Evolutionary conservation across 1,140 invertebrate genomes (phyloP).

Genomic region (Leguminivora glycinivorella): DNA sequence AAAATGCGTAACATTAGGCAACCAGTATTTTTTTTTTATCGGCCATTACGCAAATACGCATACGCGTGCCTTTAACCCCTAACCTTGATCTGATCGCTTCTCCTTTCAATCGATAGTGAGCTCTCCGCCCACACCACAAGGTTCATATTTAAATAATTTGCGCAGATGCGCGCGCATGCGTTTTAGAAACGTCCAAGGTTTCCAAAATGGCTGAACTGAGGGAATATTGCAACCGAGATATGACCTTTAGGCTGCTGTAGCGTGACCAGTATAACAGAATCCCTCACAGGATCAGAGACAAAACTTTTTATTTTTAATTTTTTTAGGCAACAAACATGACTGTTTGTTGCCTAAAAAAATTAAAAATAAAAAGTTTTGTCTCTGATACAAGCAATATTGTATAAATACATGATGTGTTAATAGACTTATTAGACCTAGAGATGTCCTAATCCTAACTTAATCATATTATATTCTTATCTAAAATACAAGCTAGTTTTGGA

Average conservation of each 20-base stretch:
- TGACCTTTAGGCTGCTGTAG: not conserved
- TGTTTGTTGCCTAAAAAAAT: too few species aligned
- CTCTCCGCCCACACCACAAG: not conserved
- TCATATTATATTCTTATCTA: too few species aligned
- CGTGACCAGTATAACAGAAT: not conserved
- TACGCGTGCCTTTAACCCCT: not conserved
- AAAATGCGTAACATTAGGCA: not conserved
- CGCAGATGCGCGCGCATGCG: constrained; percentile 1
- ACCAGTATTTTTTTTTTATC: not conserved
- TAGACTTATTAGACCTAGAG: too few species aligned
- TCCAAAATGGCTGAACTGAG: not conserved
- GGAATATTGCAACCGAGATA: not conserved
- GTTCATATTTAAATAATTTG: not conserved
- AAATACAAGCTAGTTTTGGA: too few species aligned
- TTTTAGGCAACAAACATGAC: too few species aligned
- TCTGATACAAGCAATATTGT: too few species aligned
- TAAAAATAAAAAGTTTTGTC: too few species aligned
- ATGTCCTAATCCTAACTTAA: too few species aligned
- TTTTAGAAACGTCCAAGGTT: not conserved
- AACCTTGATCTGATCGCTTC: not conserved
- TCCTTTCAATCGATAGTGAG: not conserved
- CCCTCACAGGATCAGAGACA: too few species aligned
- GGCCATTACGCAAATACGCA: not conserved
- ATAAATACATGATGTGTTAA: too few species aligned
- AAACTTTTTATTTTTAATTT: too few species aligned